A percentile compares a stretch with the other conserved stretches of the same genome.
Conservation (phyloP, 1,140 invertebrate genomes). For the Olivierus martensii region DNA sequence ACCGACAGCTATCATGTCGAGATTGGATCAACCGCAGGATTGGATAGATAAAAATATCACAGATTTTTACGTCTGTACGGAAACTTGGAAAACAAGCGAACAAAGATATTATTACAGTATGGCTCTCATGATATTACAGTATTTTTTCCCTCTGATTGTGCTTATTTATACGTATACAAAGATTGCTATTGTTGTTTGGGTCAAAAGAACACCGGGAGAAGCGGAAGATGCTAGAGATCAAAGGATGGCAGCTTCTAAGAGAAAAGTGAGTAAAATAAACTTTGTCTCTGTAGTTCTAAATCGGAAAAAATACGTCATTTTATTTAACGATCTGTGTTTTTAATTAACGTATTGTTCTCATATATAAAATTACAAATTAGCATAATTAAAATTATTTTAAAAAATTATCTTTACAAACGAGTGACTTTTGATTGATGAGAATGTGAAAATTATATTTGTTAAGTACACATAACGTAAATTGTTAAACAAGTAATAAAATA, state of each 20-base stretch:
- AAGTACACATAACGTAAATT: too few relatives aligned
- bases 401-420: not conserved
- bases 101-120: constrained; percentile 49
- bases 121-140: constrained; percentile 65
- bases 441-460: too few relatives aligned
- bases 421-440: too few relatives aligned
- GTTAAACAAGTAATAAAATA: too few relatives aligned
- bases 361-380: not conserved
- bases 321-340: not conserved
- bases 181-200: constrained; percentile 78
- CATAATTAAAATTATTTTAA: too few relatives aligned
- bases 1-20: constrained; percentile 55
- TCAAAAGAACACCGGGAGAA: constrained; percentile 67
- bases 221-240: constrained; percentile 64
- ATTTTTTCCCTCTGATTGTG: constrained; percentile 65
- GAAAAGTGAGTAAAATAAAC: constrained; percentile 51
- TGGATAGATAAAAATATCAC: constrained; percentile 5
- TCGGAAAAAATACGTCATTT: not conserved
- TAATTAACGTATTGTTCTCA: not conserved
- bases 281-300: not conserved
- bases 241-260: constrained; percentile 67
- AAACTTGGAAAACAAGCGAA: constrained; percentile 11
- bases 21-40: constrained; percentile 20
- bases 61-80: constrained; percentile 11
- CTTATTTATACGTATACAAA: constrained; percentile 73